Conservation (phyloP, 1,140 invertebrate species). For the Helicoverpa zea region DNA sequence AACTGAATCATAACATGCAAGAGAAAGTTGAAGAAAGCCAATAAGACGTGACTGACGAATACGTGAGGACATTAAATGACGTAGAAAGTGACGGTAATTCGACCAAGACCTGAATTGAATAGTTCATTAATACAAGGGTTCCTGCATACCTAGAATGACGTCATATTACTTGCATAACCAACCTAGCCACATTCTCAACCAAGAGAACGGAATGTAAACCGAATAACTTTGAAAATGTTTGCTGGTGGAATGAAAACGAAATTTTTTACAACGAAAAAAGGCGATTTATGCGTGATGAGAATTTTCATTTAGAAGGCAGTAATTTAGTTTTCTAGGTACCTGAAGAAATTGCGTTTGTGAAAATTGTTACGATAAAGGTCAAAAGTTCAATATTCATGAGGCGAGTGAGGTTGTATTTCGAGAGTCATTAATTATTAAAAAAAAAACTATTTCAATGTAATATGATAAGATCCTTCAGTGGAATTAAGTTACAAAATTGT, state of each 20-base stretch:
- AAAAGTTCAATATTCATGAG: slow-evolving; percentile 11
- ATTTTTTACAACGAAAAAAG: slow-evolving; percentile 28
- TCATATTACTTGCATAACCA: not conserved
- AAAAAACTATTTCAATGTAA: too few species aligned
- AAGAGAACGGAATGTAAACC: not conserved
- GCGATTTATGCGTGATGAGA: slow-evolving; percentile 21
- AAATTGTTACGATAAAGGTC: slow-evolving; percentile 15
- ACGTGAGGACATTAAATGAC: slow-evolving; percentile 33
- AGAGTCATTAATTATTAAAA: not conserved
- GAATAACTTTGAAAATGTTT: not conserved
- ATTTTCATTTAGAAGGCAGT: slow-evolving; percentile 34
- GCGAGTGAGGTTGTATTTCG: not conserved
- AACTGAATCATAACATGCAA: slow-evolving; percentile 9
- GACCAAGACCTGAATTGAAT: slow-evolving; percentile 44
- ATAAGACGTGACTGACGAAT: slow-evolving; percentile 19
- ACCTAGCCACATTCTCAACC: not conserved
- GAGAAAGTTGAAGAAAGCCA: slow-evolving; percentile 38
- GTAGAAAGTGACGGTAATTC: slow-evolving; percentile 18
- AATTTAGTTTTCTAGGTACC: slow-evolving; percentile 32
- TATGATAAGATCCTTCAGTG: too few species aligned
- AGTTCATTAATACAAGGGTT: slow-evolving; percentile 51
- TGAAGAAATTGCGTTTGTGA: slow-evolving; percentile 36
- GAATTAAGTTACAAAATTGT: too few species aligned
- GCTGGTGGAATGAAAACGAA: slow-evolving; percentile 13
- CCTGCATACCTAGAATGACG: not conserved